These are phyloP conservation scores for Astur gentilis DNA, from an alignment of 2,113 vertebrate species.

Conservation along the genomic window DNA sequence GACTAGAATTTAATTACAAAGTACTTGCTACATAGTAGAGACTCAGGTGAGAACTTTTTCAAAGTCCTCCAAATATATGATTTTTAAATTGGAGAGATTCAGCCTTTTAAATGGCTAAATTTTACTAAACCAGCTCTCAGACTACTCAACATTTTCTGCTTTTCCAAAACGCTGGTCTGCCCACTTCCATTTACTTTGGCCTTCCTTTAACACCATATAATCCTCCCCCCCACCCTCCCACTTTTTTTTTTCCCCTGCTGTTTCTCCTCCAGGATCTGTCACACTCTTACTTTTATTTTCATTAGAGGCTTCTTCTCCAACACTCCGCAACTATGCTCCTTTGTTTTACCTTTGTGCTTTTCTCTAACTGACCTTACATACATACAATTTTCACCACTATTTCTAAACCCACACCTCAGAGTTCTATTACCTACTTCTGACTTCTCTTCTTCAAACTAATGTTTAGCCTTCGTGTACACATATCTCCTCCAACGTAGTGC, in stretches of 20 bases:
- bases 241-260: background rate
- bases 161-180: background rate
- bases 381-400: background rate
- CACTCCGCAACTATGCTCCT: background rate
- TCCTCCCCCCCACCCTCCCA: no score
- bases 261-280: background rate
- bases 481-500: background rate
- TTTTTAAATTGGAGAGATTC: background rate
- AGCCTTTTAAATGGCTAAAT: background rate
- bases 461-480: background rate
- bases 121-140: background rate
- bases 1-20: conserved; percentile 23
- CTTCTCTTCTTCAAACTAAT: background rate
- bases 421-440: background rate
- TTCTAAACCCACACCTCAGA: background rate
- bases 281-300: background rate
- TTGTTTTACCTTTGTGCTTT: background rate
- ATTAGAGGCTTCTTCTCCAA: background rate
- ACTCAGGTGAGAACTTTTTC: background rate
- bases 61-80: background rate
- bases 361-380: background rate
- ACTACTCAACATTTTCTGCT: background rate
- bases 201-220: background rate
- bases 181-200: background rate
- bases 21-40: background rate